These are phyloP conservation scores for Nothura maculosa DNA, from an alignment of 2,797 vertebrate genomes.

Conservation along the genomic window DNA sequence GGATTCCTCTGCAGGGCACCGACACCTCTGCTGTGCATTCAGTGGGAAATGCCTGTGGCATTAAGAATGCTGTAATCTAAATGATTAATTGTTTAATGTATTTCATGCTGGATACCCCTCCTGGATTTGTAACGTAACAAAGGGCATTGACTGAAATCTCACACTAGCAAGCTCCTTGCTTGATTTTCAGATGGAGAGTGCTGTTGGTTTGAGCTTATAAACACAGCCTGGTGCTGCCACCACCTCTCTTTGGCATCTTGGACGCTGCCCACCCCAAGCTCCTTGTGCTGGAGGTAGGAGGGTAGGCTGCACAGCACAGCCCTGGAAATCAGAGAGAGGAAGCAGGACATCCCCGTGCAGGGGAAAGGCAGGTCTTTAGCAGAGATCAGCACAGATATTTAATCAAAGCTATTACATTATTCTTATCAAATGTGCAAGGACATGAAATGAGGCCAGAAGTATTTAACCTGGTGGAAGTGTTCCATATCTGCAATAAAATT, in stretches of 20 bases:
- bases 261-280: background rate
- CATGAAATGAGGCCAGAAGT: background rate
- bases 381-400: background rate
- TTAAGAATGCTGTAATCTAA: background rate
- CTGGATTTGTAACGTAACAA: constrained; percentile 31
- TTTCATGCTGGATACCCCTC: constrained; percentile 46
- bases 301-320: background rate
- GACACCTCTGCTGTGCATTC: background rate
- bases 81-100: constrained; percentile 63
- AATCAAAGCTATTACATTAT: background rate
- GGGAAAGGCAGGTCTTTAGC: background rate
- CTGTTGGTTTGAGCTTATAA: background rate
- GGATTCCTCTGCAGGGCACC: background rate
- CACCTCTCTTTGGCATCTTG: background rate
- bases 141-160: background rate
- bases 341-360: background rate
- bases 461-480: background rate
- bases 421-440: background rate
- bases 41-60: constrained; percentile 9
- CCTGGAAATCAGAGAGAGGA: background rate
- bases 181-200: constrained; percentile 16
- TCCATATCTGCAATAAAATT: accelerated
- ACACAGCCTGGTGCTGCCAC: background rate
- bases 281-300: background rate
- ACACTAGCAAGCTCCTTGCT: constrained; percentile 20